Base-by-base conservation (phyloP, 2,797 vertebrate genomes). In the Poeciliopsis paucimaculata region DNA sequence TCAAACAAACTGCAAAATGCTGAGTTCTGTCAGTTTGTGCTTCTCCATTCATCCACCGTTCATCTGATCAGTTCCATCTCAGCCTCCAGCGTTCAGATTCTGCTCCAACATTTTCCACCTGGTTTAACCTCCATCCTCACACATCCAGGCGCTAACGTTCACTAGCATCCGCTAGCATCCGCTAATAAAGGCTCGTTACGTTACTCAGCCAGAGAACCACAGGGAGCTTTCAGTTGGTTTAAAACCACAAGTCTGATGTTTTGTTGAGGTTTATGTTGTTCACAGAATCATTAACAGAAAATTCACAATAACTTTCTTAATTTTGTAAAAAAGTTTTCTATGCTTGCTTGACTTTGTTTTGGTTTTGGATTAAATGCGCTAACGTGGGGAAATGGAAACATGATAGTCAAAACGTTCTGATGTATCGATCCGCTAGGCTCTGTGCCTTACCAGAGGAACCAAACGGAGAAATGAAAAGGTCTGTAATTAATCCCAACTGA, bases 1-100 rank as follows among this genome's bases (percentile, higher is more conserved):
- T 84, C 84, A 73, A 87, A 77, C 80, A 78, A 83, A 88, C 89
- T 85, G 87, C 81, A 87, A 82, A 87, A 82, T 83, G 81, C 76
- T 57, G 20, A 79, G 72, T 83, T 86, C 82, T 79, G 83, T 86
- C 80, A 80, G 73, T 87, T 73, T 90, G 83, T 90, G 83, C 81
- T 83, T 86, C 60, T 47, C 66, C 76, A 90, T 80, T 80, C 87
- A 55, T 90, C 71, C 80, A 10, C 84, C 75, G 20, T 89, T 84
- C 43, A 78, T 86, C 76, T 53, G 60, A 73, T 78, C 80, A 81
- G 31, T 73, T 83, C 47, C 89, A 89, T 90, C 78, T 87, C 84
- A 84, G 64, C 73, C 74, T 85, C 39, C 81, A 68, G 80, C 84
- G 84, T 26, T 36, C 75, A 78, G 78, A 36, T 11, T 64, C 77